A percentile compares a stretch with the other conserved stretches of the same genome.
These are phyloP conservation scores for Helarctos malayanus DNA, from an alignment of 2,797 vertebrate genomes.

Conservation along the genomic window DNA sequence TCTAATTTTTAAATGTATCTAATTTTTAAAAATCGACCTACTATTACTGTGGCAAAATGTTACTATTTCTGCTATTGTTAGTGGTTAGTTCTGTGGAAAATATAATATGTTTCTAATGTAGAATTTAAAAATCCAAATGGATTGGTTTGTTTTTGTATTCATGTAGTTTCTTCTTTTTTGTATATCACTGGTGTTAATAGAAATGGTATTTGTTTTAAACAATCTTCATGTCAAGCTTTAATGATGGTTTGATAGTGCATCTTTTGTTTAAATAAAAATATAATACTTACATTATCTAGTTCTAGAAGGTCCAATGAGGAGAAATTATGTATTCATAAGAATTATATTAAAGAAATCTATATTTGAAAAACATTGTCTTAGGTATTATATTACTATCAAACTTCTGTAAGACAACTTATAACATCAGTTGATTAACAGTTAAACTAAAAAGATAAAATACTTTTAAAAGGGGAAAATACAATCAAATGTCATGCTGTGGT, in stretches of 20 bases:
- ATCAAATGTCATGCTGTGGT: not conserved
- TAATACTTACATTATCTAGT: not conserved
- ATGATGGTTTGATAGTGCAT: not conserved
- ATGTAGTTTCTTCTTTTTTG: not conserved
- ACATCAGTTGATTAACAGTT: not conserved
- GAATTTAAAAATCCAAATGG: not conserved
- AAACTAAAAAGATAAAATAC: not conserved
- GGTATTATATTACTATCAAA: not conserved
- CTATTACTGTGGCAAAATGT: not conserved
- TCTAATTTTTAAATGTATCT: not conserved
- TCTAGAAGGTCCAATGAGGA: not conserved
- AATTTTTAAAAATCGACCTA: not conserved
- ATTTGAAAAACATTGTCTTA: conserved; percentile 27
- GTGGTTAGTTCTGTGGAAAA: not conserved
- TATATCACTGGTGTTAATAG: not conserved
- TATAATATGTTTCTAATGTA: not conserved
- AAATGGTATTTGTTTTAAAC: not conserved
- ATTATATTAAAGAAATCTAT: not conserved
- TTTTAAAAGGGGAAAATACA: not conserved
- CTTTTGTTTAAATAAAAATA: not conserved
- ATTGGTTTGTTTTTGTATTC: not conserved
- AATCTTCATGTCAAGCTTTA: not conserved
- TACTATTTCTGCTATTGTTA: not conserved
- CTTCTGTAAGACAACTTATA: not conserved
- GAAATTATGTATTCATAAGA: not conserved